These are phyloP conservation scores for Dynastes grantii DNA, from an alignment of 2,888 invertebrate genomes.

Conservation along the genomic window DNA sequence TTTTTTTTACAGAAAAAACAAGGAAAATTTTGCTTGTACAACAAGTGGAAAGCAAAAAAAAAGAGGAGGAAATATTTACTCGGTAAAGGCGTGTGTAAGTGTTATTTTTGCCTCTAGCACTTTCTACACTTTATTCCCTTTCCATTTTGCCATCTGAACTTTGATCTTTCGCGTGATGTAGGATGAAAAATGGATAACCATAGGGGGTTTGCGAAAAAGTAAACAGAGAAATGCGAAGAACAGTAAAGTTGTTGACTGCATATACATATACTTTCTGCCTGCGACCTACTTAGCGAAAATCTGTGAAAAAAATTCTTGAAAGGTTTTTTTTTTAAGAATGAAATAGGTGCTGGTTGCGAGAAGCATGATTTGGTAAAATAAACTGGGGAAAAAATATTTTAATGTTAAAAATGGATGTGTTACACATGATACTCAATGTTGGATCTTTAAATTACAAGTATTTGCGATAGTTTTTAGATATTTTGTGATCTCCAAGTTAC, in stretches of 20 bases:
- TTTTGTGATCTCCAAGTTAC: too few species aligned
- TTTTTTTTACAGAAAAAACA: too few species aligned
- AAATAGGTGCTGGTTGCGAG: too few species aligned
- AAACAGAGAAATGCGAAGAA: slow-evolving; percentile 2
- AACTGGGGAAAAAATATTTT: too few species aligned
- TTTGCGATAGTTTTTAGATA: too few species aligned
- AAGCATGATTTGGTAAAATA: too few species aligned
- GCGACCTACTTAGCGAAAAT: not conserved
- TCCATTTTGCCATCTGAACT: slow-evolving; percentile 21
- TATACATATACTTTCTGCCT: not conserved
- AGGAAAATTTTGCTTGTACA: too few species aligned
- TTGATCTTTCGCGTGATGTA: slow-evolving; percentile 1
- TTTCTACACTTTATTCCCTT: not conserved
- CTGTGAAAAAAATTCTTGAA: too few species aligned
- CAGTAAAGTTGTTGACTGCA: slow-evolving; percentile 1
- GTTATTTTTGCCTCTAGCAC: slow-evolving; percentile 9
- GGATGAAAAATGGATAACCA: slow-evolving; percentile 16
- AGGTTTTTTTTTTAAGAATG: too few species aligned
- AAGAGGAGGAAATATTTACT: slow-evolving; percentile 4
- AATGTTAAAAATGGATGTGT: too few species aligned
- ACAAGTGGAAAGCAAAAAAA: slow-evolving; percentile 7
- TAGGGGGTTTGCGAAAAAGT: not conserved
- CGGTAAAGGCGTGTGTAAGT: not conserved
- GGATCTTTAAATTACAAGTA: too few species aligned
- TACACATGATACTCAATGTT: too few species aligned